Conservation (phyloP, 2,113 vertebrate species). For the Setophaga petechia region DNA sequence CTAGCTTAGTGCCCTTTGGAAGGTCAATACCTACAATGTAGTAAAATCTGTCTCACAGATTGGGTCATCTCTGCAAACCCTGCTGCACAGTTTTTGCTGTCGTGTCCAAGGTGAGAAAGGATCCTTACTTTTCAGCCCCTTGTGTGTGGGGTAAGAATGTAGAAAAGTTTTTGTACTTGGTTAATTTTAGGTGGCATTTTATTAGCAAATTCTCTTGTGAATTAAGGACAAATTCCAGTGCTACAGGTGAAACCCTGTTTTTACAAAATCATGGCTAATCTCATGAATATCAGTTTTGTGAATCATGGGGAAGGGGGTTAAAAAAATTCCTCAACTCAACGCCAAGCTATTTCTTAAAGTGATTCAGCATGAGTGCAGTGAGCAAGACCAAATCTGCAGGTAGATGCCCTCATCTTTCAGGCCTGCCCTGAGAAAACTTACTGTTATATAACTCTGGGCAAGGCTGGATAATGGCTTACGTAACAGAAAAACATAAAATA, state of each 20-base stretch:
- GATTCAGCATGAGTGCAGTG: neutral
- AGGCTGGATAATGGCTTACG: neutral
- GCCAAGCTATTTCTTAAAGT: neutral
- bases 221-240: neutral
- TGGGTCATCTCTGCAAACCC: neutral
- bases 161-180: neutral
- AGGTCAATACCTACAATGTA: neutral
- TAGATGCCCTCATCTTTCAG: neutral
- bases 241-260: neutral
- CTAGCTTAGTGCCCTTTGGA: neutral
- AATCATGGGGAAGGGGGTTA: fast-evolving
- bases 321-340: neutral
- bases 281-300: neutral
- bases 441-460: neutral
- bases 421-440: neutral
- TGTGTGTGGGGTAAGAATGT: neutral
- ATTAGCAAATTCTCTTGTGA: neutral
- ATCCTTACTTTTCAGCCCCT: neutral
- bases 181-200: neutral
- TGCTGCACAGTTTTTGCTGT: neutral
- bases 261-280: neutral
- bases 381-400: neutral
- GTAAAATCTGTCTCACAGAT: neutral
- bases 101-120: neutral
- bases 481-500: neutral